These are phyloP conservation scores for Dreissena rostriformis DNA, from an alignment of 1,140 invertebrate species.

Conservation along the genomic window DNA sequence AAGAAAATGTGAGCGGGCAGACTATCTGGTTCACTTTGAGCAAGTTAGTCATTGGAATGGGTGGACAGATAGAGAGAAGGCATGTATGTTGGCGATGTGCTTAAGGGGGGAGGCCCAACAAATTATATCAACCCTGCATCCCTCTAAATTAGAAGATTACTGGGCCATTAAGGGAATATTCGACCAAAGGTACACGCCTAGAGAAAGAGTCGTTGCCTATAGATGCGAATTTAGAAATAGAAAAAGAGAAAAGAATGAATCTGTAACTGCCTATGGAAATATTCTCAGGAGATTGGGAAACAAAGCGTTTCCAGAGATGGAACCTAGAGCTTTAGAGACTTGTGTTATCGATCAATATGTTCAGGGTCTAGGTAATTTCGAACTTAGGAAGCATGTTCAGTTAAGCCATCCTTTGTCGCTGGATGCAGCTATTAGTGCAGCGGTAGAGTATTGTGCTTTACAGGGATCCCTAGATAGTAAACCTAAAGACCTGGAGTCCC, in stretches of 20 bases:
- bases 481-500: no score
- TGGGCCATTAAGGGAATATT: constrained; percentile 9
- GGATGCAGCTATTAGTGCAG: constrained; percentile 21
- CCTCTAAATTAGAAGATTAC: constrained; percentile 15
- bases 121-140: constrained; percentile 17
- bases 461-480: not conserved
- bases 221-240: constrained; percentile 38
- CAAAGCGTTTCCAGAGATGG: constrained; percentile 34
- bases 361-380: constrained; percentile 14
- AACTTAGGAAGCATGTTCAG: constrained; percentile 32
- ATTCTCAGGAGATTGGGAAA: constrained; percentile 30
- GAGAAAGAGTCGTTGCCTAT: constrained; percentile 36
- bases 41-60: constrained; percentile 40
- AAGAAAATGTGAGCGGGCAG: constrained; percentile 11
- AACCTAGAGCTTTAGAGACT: constrained; percentile 14
- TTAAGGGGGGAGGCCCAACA: constrained; percentile 41
- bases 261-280: constrained; percentile 40
- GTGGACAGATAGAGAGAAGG: constrained; percentile 34
- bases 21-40: constrained; percentile 58
- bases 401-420: constrained; percentile 9
- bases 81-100: constrained; percentile 40
- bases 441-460: constrained; percentile 26
- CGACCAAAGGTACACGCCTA: constrained; percentile 25
- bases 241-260: constrained; percentile 20
- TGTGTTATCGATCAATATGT: constrained; percentile 27